Evolutionary conservation across 2,888 invertebrate genomes (phyloP).

Genomic region (Drosophila birchii): DNA sequence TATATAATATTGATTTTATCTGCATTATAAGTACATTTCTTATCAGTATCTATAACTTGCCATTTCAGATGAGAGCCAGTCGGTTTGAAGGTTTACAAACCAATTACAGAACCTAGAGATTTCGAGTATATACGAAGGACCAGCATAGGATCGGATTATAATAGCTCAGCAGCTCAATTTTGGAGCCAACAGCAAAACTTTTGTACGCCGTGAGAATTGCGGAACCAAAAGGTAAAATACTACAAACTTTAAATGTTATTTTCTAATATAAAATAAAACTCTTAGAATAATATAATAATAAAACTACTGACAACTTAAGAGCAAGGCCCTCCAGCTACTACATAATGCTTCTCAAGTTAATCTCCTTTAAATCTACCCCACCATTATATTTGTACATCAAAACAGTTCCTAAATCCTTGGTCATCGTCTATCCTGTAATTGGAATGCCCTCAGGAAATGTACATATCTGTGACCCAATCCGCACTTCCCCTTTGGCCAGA

Average conservation of each 20-base stretch:
- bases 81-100: constrained; percentile 1
- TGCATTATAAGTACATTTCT: neutral
- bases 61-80: constrained; percentile 51
- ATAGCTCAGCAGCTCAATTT: constrained; percentile 17
- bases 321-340: neutral
- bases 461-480: constrained; percentile 28
- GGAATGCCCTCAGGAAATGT: neutral
- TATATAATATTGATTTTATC: neutral
- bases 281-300: too few relatives aligned
- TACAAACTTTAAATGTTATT: neutral
- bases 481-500: constrained; percentile 4
- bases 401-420: neutral
- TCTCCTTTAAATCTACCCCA: neutral
- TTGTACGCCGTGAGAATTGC: constrained; percentile 79
- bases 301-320: neutral
- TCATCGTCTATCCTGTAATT: constrained; percentile 7
- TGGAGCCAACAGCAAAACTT: constrained; percentile 62
- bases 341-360: neutral
- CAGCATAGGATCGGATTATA: neutral
- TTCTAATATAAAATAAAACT: neutral
- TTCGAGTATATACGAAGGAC: neutral
- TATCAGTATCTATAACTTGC: neutral
- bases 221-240: constrained; percentile 79
- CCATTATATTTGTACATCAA: too few relatives aligned
- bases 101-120: constrained; percentile 12